These are phyloP conservation scores for Distichodus sexfasciatus DNA, from an alignment of 2,797 vertebrate genomes.

Conservation along the genomic window DNA sequence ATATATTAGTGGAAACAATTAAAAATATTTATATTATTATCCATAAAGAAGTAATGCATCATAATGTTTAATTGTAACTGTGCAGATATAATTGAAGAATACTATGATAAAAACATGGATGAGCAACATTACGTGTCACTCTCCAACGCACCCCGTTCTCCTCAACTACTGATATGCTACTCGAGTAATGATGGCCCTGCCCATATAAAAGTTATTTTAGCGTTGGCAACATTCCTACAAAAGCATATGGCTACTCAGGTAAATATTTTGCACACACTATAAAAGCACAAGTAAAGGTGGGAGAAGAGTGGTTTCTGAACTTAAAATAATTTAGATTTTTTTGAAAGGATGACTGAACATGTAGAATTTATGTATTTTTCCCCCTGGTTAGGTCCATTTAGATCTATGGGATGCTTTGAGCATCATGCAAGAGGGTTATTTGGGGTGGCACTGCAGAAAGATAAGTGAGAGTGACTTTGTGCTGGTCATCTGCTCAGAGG, in stretches of 20 bases:
- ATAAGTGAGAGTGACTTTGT: conserved; percentile 73
- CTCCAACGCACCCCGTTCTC: conserved; percentile 51
- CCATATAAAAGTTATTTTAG: conserved; percentile 70
- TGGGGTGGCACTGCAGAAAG: conserved; percentile 70
- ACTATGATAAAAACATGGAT: conserved; percentile 46
- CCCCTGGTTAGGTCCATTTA: conserved; percentile 66
- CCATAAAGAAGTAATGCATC: background rate
- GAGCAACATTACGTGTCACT: conserved; percentile 41
- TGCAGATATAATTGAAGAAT: conserved; percentile 57
- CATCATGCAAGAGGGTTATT: conserved; percentile 65
- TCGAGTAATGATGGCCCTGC: conserved; percentile 67
- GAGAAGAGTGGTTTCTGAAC: too few relatives aligned
- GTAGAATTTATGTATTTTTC: background rate
- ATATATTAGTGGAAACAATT: too few relatives aligned
- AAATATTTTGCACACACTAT: background rate
- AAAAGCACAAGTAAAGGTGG: too few relatives aligned
- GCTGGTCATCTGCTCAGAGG: conserved; percentile 72
- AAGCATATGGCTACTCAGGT: conserved; percentile 77
- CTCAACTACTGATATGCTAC: conserved; percentile 77
- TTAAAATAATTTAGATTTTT: too few relatives aligned
- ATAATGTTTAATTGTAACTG: background rate
- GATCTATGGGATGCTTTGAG: conserved; percentile 76
- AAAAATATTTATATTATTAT: background rate
- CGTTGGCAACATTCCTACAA: conserved; percentile 73
- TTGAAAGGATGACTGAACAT: background rate